Evolutionary conservation across 2,113 vertebrate species (phyloP).

Genomic region (Thalassarche chlororhynchos): DNA sequence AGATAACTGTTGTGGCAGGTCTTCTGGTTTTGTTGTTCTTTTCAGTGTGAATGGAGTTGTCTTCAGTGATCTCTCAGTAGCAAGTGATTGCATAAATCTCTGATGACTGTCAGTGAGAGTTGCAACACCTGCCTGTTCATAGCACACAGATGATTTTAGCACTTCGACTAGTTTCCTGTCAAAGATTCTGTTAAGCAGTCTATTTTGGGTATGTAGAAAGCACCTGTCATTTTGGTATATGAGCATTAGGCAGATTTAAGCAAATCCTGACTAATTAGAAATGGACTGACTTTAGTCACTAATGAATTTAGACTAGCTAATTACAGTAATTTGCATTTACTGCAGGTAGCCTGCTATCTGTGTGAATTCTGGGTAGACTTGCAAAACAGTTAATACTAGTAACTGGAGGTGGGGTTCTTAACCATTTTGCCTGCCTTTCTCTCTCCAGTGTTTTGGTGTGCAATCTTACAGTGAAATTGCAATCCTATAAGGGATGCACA

Average conservation of each 20-base stretch:
- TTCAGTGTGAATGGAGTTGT: background rate
- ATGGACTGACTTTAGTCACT: background rate
- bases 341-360: background rate
- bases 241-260: background rate
- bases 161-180: background rate
- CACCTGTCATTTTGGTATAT: background rate
- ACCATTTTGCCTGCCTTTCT: background rate
- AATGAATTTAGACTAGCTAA: slow-evolving; percentile 10
- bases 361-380: background rate
- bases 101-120: background rate
- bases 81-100: background rate
- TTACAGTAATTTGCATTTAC: background rate
- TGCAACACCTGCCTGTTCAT: background rate
- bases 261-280: slow-evolving; percentile 18
- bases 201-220: background rate
- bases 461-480: background rate
- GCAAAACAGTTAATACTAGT: background rate
- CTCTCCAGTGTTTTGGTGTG: background rate
- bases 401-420: background rate
- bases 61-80: background rate
- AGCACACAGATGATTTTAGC: background rate
- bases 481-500: background rate
- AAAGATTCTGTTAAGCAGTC: background rate
- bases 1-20: background rate
- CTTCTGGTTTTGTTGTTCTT: background rate